Percentiles rank a stretch among this genome's conserved stretches.
phyloP scores from a whole-genome alignment of 2,797 vertebrate genomes.

The Halcyon leucocephala region DNA sequence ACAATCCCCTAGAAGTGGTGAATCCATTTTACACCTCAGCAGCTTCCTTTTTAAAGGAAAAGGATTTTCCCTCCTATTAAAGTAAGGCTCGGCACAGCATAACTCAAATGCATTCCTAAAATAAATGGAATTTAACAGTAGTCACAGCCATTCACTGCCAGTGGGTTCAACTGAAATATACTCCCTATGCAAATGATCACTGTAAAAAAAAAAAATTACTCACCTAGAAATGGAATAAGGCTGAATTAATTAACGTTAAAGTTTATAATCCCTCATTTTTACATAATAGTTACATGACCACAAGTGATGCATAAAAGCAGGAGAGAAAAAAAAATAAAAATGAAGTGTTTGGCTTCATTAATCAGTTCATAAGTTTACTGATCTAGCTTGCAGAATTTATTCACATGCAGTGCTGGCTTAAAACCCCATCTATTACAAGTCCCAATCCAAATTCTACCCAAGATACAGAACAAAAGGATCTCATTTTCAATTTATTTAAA shows the following conservation, averaged over 20 bases:
- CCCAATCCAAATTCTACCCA: not conserved
- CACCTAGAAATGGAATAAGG: slow-evolving; percentile 32
- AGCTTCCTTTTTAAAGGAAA: not conserved
- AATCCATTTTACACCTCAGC: not conserved
- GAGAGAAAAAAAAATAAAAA: not conserved
- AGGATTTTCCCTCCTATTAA: not conserved
- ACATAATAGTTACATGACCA: slow-evolving; percentile 39
- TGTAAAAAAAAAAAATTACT: not conserved
- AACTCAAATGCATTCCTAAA: not conserved
- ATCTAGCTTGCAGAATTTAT: slow-evolving; percentile 6
- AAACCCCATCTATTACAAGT: not conserved
- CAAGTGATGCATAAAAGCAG: slow-evolving; percentile 19
- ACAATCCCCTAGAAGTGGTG: not conserved
- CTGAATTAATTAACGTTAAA: slow-evolving; percentile 60
- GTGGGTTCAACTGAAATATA: not conserved
- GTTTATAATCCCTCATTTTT: slow-evolving; percentile 60
- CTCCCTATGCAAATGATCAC: not conserved
- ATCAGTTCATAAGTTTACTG: slow-evolving; percentile 35
- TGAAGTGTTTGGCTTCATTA: slow-evolving; percentile 25
- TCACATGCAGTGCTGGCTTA: not conserved
- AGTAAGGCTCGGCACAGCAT: not conserved
- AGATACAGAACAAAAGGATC: not conserved
- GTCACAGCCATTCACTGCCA: not conserved
- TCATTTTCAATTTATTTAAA: slow-evolving; percentile 13
- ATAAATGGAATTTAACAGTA: not conserved